Evolutionary conservation across 2,888 invertebrate species (phyloP).

Genomic region (Cataglyphis altisquamis): DNA sequence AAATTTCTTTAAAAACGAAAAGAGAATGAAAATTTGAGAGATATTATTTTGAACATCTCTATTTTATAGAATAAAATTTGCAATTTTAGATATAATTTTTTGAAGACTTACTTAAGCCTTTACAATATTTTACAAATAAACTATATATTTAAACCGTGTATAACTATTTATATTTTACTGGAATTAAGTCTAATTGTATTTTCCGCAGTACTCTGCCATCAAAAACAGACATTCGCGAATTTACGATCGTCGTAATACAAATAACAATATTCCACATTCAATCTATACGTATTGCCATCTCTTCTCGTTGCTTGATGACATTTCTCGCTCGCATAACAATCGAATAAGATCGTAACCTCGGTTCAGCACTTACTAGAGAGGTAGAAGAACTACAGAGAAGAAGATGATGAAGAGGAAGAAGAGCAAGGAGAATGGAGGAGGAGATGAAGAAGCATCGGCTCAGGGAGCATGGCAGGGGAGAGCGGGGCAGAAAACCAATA

Average conservation of each 20-base stretch:
- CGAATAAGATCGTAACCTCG: conserved; percentile 69
- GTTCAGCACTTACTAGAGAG: conserved; percentile 41
- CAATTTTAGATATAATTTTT: neutral
- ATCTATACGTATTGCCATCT: conserved; percentile 47
- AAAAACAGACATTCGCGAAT: neutral
- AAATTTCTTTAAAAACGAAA: neutral
- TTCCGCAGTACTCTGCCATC: neutral
- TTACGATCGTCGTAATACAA: conserved; percentile 36
- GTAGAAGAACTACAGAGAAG: conserved; percentile 26
- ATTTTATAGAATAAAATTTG: neutral
- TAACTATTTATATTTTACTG: neutral
- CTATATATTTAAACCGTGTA: neutral
- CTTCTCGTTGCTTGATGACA: conserved; percentile 56
- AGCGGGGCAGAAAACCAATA: conserved; percentile 82
- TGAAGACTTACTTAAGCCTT: neutral
- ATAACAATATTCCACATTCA: conserved; percentile 29
- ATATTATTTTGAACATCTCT: neutral
- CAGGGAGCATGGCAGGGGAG: conserved; percentile 39
- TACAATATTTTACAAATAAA: neutral
- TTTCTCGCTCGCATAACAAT: conserved; percentile 64
- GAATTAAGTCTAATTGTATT: neutral
- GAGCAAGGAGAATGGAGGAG: conserved; percentile 33
- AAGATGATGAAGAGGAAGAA: conserved; percentile 58
- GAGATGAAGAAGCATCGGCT: conserved; percentile 42
- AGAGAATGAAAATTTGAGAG: neutral